Conservation (phyloP, 2,888 invertebrate species). For the Agrochola lota region DNA sequence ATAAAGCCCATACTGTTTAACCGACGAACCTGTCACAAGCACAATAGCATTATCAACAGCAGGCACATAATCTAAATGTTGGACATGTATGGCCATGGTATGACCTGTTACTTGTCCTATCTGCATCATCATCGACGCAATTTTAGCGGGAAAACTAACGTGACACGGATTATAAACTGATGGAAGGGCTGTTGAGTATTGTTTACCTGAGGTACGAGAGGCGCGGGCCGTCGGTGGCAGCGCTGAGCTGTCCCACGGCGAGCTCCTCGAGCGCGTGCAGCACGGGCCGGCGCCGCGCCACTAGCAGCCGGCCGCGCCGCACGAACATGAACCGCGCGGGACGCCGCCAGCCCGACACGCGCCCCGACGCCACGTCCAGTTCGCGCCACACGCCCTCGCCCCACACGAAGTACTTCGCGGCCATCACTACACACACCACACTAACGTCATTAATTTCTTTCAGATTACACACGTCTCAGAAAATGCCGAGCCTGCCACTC, state of each 20-base stretch:
- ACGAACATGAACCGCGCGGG: constrained; percentile 67
- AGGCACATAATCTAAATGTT: neutral
- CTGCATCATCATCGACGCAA: neutral
- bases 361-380: constrained; percentile 63
- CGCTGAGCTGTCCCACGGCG: constrained; percentile 56
- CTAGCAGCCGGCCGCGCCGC: constrained; percentile 66
- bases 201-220: constrained; percentile 66
- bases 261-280: constrained; percentile 72
- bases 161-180: too few relatives aligned
- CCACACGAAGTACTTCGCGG: constrained; percentile 68
- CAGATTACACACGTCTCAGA: neutral
- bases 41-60: neutral
- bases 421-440: constrained; percentile 32
- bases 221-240: constrained; percentile 66
- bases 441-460: neutral
- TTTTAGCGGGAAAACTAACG: neutral
- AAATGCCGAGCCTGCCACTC: neutral
- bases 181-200: neutral
- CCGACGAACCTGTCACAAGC: neutral
- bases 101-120: neutral
- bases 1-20: too few relatives aligned
- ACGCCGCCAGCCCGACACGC: constrained; percentile 69
- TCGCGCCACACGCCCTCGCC: constrained; percentile 75
- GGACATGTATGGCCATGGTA: neutral
- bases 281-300: constrained; percentile 64